Evolutionary conservation across 2,888 invertebrate species (phyloP), one percentile per base, ranked within the genome.

Genomic region (Mystacides longicornis): DNA sequence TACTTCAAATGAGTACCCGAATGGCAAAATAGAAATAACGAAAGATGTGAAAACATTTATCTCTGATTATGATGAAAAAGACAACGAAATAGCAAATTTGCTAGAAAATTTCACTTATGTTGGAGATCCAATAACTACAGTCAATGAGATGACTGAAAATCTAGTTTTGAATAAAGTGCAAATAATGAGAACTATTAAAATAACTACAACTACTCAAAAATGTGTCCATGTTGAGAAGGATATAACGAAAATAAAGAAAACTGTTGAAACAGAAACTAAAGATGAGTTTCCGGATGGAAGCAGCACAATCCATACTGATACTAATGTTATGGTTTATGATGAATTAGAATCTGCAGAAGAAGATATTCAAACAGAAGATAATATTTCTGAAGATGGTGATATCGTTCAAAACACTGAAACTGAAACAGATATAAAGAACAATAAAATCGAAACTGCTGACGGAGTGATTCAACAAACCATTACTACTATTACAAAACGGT

Each of bases 31-130:
- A 3, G 71, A 69, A 23, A 73, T 75, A 2, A 71, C 71, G n/a
- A 77, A 69, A 63, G 77, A 77, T 60, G 77, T 75, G 18, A 71
- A 77, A 65, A 77, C 76, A 9, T 67, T 75, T 61, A 67, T 77
- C 9, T 75, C 77, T 43, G 77, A 77, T 69, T 77, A 77, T 68
- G 76, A 11, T 7, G 7, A 27, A 5, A 27, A 5, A 7, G 27
- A 5, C 5, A 27, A 11, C 11, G 27, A 27, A 5, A 27, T 27
- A 27, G 69, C 5, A 71, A 72, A 21, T 67, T 76, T 48, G 73
- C 74, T 18, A 71, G 73, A 23, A 73, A 73, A 59, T 67, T 73
- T 60, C 62, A 67, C 4, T 64, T 67, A 31, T 22, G 47, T 59
- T 68, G 72, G 59, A 69, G 73, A 21, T 56, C 49, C 19, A 56